These are phyloP conservation scores for Oostethus manadensis DNA, from an alignment of 2,113 vertebrate genomes.

Conservation along the genomic window DNA sequence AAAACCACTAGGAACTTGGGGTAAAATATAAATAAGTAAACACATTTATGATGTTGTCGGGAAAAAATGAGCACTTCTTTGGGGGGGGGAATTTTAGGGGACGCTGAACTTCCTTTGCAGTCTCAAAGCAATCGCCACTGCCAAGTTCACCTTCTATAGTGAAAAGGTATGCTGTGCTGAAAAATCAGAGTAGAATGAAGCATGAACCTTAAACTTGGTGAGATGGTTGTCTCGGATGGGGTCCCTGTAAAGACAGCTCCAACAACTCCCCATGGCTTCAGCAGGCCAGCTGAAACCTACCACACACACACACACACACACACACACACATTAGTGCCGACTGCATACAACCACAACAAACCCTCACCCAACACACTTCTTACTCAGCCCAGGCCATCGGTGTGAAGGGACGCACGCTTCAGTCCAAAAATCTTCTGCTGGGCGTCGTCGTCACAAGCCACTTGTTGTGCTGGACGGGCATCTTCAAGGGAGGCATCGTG, in stretches of 20 bases:
- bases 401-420: constrained; percentile 72
- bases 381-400: constrained; percentile 88
- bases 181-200: not conserved
- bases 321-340: not conserved
- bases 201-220: constrained; percentile 91
- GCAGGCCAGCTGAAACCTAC: constrained; percentile 79
- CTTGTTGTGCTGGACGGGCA: constrained; percentile 54
- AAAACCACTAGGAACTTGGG: too few relatives aligned
- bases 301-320: not conserved
- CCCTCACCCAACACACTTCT: constrained; percentile 22
- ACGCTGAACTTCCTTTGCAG: too few relatives aligned
- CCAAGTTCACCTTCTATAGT: too few relatives aligned
- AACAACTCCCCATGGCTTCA: constrained; percentile 98
- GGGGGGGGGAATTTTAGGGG: too few relatives aligned
- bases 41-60: too few relatives aligned
- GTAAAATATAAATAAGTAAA: too few relatives aligned
- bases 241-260: constrained; percentile 93
- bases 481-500: constrained; percentile 52
- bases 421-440: constrained; percentile 75
- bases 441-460: constrained; percentile 73
- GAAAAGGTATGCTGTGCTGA: too few relatives aligned
- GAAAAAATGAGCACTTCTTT: too few relatives aligned
- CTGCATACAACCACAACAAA: not conserved
- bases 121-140: too few relatives aligned
- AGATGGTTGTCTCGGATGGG: constrained; percentile 93